Percentiles rank a stretch among this genome's conserved stretches.
Conservation (phyloP, 2,888 invertebrate genomes). For the Ceratothoa steindachneri region DNA sequence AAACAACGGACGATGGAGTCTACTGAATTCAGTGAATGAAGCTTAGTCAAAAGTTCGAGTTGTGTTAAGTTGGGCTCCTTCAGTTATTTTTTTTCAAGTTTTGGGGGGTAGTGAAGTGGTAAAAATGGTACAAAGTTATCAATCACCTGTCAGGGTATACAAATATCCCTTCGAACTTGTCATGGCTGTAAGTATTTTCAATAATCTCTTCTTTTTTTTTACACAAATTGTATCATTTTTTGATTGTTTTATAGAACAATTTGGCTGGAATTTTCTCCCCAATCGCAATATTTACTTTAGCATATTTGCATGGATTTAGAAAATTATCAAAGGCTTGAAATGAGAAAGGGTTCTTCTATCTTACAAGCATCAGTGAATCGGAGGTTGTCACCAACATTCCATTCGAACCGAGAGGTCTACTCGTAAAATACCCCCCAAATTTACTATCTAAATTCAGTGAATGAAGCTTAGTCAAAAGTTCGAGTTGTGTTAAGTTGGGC, state of each 20-base stretch:
- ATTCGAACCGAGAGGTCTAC: no score
- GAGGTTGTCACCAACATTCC: no score
- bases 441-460: background rate
- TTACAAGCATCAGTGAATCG: no score
- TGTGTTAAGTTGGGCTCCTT: background rate
- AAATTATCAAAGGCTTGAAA: no score
- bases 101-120: background rate
- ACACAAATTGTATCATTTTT: no score
- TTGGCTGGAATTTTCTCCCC: no score
- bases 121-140: slow-evolving; percentile 89
- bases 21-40: background rate
- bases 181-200: slow-evolving; percentile 74
- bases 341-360: no score
- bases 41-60: background rate
- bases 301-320: no score
- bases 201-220: no score
- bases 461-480: background rate
- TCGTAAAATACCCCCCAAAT: background rate
- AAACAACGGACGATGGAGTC: background rate
- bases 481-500: background rate
- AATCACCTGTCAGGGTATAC: slow-evolving; percentile 89
- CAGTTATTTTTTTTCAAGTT: background rate
- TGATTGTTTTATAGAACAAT: no score
- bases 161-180: slow-evolving; percentile 92
- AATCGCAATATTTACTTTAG: no score